Evolutionary conservation across 92 coral and sea anemone genomes (phyloP).

Genomic region (Actinernus sp.): DNA sequence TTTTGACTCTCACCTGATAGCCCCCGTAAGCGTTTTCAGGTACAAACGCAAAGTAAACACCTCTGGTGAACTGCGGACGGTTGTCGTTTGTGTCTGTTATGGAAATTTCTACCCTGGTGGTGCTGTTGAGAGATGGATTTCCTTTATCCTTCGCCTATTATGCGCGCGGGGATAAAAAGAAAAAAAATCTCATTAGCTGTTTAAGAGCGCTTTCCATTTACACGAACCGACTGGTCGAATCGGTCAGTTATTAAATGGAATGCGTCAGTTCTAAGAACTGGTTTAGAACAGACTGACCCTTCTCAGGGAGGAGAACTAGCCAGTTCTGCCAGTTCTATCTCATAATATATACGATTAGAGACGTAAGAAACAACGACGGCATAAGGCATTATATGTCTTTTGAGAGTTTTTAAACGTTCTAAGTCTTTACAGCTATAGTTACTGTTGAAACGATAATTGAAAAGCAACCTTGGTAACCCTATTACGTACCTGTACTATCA

Average conservation of each 20-base stretch:
- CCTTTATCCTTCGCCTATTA: constrained; percentile 90
- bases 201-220: too few species aligned
- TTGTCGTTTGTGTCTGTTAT: constrained; percentile 86
- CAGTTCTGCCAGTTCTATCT: too few species aligned
- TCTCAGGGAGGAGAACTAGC: too few species aligned
- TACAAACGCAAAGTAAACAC: constrained; percentile 67
- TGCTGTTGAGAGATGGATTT: constrained; percentile 67
- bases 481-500: constrained; percentile 87
- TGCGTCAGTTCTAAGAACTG: too few species aligned
- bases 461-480: too few species aligned
- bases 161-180: background rate
- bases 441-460: too few species aligned
- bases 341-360: background rate
- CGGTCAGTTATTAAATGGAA: too few species aligned
- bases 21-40: constrained; percentile 95
- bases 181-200: background rate
- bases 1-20: constrained; percentile 80
- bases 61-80: constrained; percentile 66
- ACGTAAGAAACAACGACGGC: background rate
- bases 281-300: too few species aligned
- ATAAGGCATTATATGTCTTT: background rate
- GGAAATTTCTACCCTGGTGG: constrained; percentile 77
- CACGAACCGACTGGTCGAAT: too few species aligned
- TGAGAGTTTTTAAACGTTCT: background rate
- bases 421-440: too few species aligned